These are phyloP conservation scores for Phasianus colchicus DNA, from an alignment of 2,113 vertebrate species.

Conservation along the genomic window DNA sequence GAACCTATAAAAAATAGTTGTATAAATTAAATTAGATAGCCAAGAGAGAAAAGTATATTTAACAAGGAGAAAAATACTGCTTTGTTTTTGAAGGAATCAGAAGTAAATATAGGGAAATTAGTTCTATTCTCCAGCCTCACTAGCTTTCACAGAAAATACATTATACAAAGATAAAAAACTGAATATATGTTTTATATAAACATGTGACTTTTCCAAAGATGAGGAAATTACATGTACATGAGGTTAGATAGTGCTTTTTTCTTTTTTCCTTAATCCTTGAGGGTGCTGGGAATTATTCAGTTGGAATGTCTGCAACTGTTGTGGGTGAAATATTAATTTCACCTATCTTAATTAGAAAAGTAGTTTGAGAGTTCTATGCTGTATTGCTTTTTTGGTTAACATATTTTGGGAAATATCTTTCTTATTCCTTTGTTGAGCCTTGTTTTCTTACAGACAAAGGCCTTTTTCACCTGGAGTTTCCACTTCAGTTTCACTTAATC, in stretches of 20 bases:
- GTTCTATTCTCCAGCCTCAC: slow-evolving; percentile 13
- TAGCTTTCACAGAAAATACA: slow-evolving; percentile 26
- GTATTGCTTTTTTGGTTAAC: not conserved
- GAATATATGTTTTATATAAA: slow-evolving; percentile 18
- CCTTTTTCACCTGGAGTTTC: not conserved
- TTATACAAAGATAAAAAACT: slow-evolving; percentile 26
- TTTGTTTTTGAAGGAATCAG: not conserved
- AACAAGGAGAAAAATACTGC: slow-evolving; percentile 7
- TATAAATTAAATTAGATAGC: slow-evolving; percentile 32
- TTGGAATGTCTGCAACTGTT: not conserved
- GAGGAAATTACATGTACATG: not conserved
- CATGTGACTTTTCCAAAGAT: slow-evolving; percentile 12
- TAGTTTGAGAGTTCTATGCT: not conserved
- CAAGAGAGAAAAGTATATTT: slow-evolving; percentile 20
- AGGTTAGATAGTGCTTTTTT: not conserved
- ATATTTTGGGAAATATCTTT: not conserved
- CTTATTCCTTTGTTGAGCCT: not conserved
- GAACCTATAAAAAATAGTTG: not conserved
- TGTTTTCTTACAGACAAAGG: not conserved
- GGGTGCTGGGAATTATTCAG: not conserved
- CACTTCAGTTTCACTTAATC: not conserved
- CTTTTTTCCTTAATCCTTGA: not conserved
- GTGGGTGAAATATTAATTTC: slow-evolving; percentile 5
- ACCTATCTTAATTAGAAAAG: not conserved
- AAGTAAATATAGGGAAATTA: slow-evolving; percentile 50